Evolutionary conservation across 2,113 vertebrate genomes (phyloP), one percentile per base, ranked within the genome.

Genomic region (Hypanus sabinus): DNA sequence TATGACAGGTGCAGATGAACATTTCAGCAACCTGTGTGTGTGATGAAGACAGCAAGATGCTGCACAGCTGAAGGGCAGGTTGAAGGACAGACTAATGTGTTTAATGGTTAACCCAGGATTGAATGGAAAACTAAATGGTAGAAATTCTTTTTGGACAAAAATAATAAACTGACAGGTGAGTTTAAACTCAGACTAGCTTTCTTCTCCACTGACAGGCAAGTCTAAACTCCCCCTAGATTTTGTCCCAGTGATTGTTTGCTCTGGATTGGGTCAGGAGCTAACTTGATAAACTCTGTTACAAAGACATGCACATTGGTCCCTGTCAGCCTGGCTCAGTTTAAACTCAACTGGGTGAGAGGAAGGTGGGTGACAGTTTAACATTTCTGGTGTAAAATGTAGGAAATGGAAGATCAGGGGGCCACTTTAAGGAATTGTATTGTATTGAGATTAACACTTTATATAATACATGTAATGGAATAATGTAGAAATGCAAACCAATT

Each of bases 401-500:
- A 62, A 33, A 57, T 88, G 30, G 57, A 65, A 88, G 57, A 62
- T 65, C 14, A 65, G 27, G 14, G 30, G 62, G 57, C 85, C 85
- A 14, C 30, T 30, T 18, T 62, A 33, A 16, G n/a, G 57, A 85
- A 65, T 22, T 88, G 14, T 57, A 88, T 88, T 33, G 30, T 65
- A 88, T 62, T 60, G 46, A 65, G 85, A 62, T 65, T 88, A 88
- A 65, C 57, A 83, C 80, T 83, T 55, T 24, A 57, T 83, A 83
- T 83, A 83, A 83, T 83, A 83, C 80, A 11, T 24, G 55, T 24
- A 27, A 22, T 83, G 20, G 27, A 83, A 24, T 83, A 18, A 83
- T 83, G 80, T 81, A 83, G 38, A 83, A 83, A 83, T 83, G 38
- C 20, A 55, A 55, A 83, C 46, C 80, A 83, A 83, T 83, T 83